Conservation (phyloP, 2,797 vertebrate genomes). For the Sylvia borin region DNA sequence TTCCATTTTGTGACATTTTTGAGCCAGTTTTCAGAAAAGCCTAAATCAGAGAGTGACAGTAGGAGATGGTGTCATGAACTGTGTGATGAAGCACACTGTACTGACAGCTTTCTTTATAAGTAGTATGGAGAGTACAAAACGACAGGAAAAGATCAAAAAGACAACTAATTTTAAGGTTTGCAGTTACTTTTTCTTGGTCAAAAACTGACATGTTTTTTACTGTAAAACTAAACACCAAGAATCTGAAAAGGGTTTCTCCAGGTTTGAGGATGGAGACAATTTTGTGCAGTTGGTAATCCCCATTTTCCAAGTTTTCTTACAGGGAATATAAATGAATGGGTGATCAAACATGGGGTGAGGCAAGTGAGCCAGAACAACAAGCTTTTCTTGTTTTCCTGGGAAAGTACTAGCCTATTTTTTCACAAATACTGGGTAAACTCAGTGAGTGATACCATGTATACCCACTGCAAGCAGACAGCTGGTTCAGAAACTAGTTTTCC, state of each 20-base stretch:
- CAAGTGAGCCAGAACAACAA: not conserved
- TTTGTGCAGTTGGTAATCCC: not conserved
- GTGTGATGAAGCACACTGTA: not conserved
- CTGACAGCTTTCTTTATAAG: not conserved
- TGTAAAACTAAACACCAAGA: not conserved
- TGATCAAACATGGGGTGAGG: not conserved
- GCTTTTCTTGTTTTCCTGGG: not conserved
- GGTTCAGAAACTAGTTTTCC: not conserved
- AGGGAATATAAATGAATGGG: not conserved
- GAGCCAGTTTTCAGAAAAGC: not conserved
- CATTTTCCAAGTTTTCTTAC: fast-evolving
- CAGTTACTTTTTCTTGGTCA: not conserved
- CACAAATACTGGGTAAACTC: not conserved
- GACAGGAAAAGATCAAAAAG: not conserved
- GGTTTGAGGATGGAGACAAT: not conserved
- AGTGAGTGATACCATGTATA: not conserved
- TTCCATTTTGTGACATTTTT: not conserved
- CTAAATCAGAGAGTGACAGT: not conserved
- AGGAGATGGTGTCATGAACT: not conserved
- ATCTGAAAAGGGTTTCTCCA: not conserved
- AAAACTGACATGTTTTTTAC: not conserved
- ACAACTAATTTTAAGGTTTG: not conserved
- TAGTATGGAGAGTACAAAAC: not conserved
- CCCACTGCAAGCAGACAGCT: not conserved
- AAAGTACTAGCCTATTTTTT: not conserved